These are phyloP conservation scores for Arenaria interpres DNA, from an alignment of 2,113 vertebrate genomes.

Conservation along the genomic window DNA sequence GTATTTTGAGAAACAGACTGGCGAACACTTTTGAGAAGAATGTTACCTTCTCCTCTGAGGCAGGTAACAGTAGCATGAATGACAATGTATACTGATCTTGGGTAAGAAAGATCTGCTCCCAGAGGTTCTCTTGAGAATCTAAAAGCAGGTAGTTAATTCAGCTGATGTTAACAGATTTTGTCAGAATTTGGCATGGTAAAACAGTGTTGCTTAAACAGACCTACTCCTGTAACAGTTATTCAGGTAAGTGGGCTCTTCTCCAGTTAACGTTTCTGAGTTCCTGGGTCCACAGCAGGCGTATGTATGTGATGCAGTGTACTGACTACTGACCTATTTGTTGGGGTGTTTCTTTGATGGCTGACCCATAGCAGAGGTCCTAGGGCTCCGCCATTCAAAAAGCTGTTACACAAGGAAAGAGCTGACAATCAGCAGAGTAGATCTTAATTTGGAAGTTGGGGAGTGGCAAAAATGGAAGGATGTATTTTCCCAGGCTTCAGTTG, in stretches of 20 bases:
- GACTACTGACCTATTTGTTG: background rate
- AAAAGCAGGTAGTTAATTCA: slow-evolving; percentile 31
- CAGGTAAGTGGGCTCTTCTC: background rate
- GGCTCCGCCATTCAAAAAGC: background rate
- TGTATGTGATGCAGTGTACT: background rate
- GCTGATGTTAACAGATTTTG: slow-evolving; percentile 11
- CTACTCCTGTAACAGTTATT: background rate
- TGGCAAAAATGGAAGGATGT: background rate
- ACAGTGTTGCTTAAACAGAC: background rate
- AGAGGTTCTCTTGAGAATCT: background rate
- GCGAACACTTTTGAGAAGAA: background rate
- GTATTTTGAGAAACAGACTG: slow-evolving; percentile 21
- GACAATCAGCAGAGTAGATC: background rate
- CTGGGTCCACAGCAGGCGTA: background rate
- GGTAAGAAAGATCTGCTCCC: slow-evolving; percentile 33
- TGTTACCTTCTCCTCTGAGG: background rate
- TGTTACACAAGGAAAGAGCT: background rate
- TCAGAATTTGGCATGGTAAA: slow-evolving; percentile 28
- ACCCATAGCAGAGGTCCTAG: background rate
- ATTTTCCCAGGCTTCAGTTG: background rate
- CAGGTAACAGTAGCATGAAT: slow-evolving; percentile 3
- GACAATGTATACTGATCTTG: slow-evolving; percentile 17
- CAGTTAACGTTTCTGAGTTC: background rate
- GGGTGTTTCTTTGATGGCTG: background rate
- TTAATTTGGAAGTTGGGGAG: background rate